Evolutionary conservation across 2,888 invertebrate genomes (phyloP).

Genomic region (Griposia aprilina): DNA sequence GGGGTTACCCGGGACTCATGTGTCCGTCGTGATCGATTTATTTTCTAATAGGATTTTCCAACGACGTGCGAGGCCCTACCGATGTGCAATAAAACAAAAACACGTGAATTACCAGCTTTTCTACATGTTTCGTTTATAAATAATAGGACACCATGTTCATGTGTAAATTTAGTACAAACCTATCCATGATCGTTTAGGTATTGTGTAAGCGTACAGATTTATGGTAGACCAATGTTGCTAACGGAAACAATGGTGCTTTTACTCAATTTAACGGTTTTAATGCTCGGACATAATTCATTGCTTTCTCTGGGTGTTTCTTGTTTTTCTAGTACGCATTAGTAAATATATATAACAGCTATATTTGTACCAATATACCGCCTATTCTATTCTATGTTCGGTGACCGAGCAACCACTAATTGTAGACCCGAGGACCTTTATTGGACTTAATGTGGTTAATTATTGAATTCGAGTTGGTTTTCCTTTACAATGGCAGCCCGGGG

Average conservation of each 20-base stretch:
- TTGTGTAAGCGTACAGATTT: slow-evolving; percentile 51
- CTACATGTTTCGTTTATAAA: slow-evolving; percentile 36
- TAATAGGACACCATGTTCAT: slow-evolving; percentile 9
- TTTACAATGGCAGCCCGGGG: slow-evolving; percentile 41
- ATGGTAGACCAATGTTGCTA: slow-evolving; percentile 66
- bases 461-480: slow-evolving; percentile 45
- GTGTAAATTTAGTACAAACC: slow-evolving; percentile 25
- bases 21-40: slow-evolving; percentile 64
- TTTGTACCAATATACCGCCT: slow-evolving; percentile 36
- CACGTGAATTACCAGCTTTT: slow-evolving; percentile 35
- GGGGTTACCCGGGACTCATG: slow-evolving; percentile 49
- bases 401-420: slow-evolving; percentile 51
- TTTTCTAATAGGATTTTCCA: slow-evolving; percentile 66
- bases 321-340: slow-evolving; percentile 48
- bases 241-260: slow-evolving; percentile 71
- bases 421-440: slow-evolving; percentile 49
- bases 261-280: slow-evolving; percentile 76
- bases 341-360: slow-evolving; percentile 48
- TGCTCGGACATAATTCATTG: slow-evolving; percentile 65
- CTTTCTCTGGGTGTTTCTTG: slow-evolving; percentile 44
- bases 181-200: slow-evolving; percentile 31
- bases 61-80: slow-evolving; percentile 54
- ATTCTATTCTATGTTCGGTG: slow-evolving; percentile 36
- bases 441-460: slow-evolving; percentile 58
- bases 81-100: slow-evolving; percentile 56